Conservation (phyloP, 2,888 invertebrate species). For the Atethmia centrago region DNA sequence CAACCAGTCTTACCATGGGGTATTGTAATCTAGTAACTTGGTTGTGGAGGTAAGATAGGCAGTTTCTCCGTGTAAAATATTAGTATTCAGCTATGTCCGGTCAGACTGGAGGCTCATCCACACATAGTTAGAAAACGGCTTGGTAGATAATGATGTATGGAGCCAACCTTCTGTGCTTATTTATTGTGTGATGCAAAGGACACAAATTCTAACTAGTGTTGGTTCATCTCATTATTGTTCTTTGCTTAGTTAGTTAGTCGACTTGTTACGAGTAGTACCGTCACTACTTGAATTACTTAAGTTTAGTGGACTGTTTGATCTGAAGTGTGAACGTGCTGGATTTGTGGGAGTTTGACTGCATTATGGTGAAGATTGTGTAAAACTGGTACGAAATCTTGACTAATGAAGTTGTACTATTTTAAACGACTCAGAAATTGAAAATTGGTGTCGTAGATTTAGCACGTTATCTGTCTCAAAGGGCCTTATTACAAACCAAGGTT, state of each 20-base stretch:
- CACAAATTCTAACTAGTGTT: constrained; percentile 65
- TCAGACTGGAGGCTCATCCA: too few species aligned
- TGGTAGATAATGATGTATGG: not conserved
- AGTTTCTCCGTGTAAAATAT: not conserved
- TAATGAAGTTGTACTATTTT: not conserved
- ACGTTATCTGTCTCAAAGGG: not conserved
- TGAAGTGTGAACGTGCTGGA: constrained; percentile 41
- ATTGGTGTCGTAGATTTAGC: not conserved
- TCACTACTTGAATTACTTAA: constrained; percentile 65
- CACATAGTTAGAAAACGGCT: not conserved
- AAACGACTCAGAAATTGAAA: not conserved
- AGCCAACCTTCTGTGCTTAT: constrained; percentile 16
- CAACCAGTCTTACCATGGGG: not conserved
- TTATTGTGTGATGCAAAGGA: constrained; percentile 1
- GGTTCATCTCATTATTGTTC: constrained; percentile 62
- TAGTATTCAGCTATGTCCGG: not conserved
- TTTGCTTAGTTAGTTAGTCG: constrained; percentile 65
- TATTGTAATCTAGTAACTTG: too few species aligned
- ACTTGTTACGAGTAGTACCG: constrained; percentile 59
- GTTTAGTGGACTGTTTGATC: constrained; percentile 57
- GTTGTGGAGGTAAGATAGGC: not conserved
- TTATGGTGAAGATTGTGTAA: not conserved
- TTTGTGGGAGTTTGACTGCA: not conserved
- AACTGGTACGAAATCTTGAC: not conserved
- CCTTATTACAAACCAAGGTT: too few species aligned